Evolutionary conservation across 2,888 invertebrate genomes (phyloP).

Genomic region (Pammene fasciana): DNA sequence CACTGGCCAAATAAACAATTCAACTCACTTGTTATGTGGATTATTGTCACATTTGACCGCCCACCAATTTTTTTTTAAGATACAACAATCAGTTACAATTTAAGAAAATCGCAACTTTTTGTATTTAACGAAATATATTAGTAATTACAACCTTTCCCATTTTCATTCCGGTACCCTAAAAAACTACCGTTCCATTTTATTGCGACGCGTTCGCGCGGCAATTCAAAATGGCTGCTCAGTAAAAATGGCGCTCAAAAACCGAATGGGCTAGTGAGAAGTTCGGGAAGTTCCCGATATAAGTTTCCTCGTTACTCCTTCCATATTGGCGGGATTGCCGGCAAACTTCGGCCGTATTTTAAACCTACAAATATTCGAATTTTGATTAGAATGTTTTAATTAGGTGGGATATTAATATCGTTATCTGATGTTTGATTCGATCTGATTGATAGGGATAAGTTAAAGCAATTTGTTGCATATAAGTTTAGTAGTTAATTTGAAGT

Average conservation of each 20-base stretch:
- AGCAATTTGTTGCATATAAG: background rate
- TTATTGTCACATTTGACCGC: no score
- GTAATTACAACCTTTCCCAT: background rate
- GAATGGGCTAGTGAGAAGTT: slow-evolving; percentile 50
- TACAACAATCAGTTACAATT: no score
- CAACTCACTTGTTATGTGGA: no score
- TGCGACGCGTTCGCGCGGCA: slow-evolving; percentile 39
- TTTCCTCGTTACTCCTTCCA: slow-evolving; percentile 56
- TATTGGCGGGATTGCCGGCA: slow-evolving; percentile 51
- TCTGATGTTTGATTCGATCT: slow-evolving; percentile 20
- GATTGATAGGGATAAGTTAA: slow-evolving; percentile 29
- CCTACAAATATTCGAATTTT: slow-evolving; percentile 51
- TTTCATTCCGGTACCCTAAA: slow-evolving; percentile 8
- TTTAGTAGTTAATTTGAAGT: slow-evolving; percentile 5
- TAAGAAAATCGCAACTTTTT: background rate
- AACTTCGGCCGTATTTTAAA: slow-evolving; percentile 54
- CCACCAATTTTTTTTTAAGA: no score
- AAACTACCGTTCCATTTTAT: slow-evolving; percentile 33
- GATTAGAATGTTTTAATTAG: slow-evolving; percentile 69
- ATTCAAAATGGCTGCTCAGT: slow-evolving; percentile 45
- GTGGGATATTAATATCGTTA: slow-evolving; percentile 39
- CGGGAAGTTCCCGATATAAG: slow-evolving; percentile 50
- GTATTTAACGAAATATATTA: background rate
- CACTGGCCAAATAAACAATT: no score
- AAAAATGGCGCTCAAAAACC: slow-evolving; percentile 46